Percentiles rank a stretch among this genome's conserved stretches.
These are phyloP conservation scores for Penaeus vannamei DNA, from an alignment of 1,140 invertebrate species.

Conservation along the genomic window DNA sequence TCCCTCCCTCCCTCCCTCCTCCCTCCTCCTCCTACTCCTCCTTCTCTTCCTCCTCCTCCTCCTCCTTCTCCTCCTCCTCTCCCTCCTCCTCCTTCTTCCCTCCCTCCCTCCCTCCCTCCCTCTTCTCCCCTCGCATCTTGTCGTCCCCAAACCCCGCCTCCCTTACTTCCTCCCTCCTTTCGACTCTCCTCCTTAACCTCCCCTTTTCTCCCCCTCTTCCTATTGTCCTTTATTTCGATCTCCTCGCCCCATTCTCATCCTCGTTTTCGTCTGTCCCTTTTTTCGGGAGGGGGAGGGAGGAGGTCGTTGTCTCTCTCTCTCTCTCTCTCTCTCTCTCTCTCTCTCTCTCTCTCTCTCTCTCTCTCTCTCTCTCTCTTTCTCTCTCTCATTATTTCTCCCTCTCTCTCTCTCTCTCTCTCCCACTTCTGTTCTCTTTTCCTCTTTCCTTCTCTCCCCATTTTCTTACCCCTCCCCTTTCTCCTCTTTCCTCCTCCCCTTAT, in stretches of 20 bases:
- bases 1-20: not conserved
- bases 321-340: constrained; percentile 40
- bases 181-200: constrained; percentile 7
- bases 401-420: not conserved
- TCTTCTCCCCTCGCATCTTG: constrained; percentile 9
- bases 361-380: not conserved
- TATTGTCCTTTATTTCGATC: too few relatives aligned
- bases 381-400: not conserved
- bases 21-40: too few relatives aligned
- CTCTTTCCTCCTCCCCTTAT: not conserved
- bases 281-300: too few relatives aligned
- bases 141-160: constrained; percentile 20
- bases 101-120: not conserved
- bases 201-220: constrained; percentile 9
- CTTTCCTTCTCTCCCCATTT: not conserved
- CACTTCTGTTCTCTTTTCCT: not conserved
- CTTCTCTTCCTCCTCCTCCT: not conserved
- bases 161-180: not conserved
- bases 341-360: not conserved
- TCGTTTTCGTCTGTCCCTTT: too few relatives aligned
- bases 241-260: too few relatives aligned
- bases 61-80: not conserved
- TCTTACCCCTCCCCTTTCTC: not conserved
- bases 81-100: not conserved
- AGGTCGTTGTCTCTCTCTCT: not conserved